Evolutionary conservation across 2,113 vertebrate genomes (phyloP), one percentile per base, ranked within the genome.

Genomic region (Tachycineta bicolor): DNA sequence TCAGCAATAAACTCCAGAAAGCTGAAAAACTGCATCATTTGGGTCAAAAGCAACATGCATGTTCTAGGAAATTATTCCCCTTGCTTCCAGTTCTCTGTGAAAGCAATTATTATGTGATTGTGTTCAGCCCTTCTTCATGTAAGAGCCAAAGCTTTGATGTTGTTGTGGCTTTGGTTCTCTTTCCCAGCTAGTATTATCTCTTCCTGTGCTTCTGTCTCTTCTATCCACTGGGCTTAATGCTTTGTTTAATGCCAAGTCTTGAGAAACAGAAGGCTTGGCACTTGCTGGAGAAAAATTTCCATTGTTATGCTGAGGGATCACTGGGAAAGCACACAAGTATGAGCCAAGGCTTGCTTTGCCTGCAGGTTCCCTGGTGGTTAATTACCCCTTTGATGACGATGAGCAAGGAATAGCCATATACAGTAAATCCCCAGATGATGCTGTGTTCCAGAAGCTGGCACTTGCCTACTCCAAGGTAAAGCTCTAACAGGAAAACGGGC

Each of bases 321-420:
- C 37, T 69, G 64, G 65, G 37, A 59, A 93, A 87, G 24, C 3
- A 0, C 16, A 14, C n/a, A 29, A 62, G 34, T 59, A 4, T 50
- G n/a, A 93, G 67, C 88, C 62, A 68, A 65, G 71, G 60, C 41
- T 96, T 52, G 60, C 55, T 93, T 97, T 85, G 59, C 55, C 92
- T 80, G 63, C 89, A 99, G 99, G 99, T 84, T 99, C 99, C 86
- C 95, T 99, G 96, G 99, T 99, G 64, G 99, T 99, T 81, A 99
- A 99, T 98, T 99, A 99, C 89, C 99, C 99, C 46, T 99, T 98
- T 43, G 99, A 99, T 90, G 99, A 99, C 10, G 98, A 98, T 94
- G 98, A 97, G 39, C 96, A 98, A 41, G 98, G 98, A 44, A 4
- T 96, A 53, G 97, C 94, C 69, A 77, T 93, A 60, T 99, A 99